Conservation (phyloP, 2,888 invertebrate genomes). For the Drosophila prolongata region DNA sequence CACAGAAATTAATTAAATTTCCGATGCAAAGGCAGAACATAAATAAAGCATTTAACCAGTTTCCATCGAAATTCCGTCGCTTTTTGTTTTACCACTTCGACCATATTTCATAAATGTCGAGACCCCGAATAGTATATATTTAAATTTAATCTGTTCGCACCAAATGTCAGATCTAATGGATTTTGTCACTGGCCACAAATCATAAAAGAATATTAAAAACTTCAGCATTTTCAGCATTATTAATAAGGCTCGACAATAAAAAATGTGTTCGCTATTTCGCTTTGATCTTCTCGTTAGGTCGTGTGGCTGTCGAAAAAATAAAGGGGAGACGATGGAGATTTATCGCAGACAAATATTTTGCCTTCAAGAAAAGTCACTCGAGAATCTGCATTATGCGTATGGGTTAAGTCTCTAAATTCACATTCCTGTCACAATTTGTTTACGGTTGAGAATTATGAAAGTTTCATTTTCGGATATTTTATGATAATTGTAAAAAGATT, state of each 20-base stretch:
- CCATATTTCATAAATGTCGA: conserved; percentile 15
- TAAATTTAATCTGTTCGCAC: conserved; percentile 75
- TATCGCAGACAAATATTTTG: conserved; percentile 73
- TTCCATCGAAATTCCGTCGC: neutral
- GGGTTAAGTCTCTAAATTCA: conserved; percentile 61
- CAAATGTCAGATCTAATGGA: conserved; percentile 77
- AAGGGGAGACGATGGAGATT: conserved; percentile 58
- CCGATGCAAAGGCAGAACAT: neutral
- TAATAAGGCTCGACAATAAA: conserved; percentile 70
- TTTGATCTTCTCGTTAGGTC: conserved; percentile 67
- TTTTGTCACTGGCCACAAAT: conserved; percentile 74
- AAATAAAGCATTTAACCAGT: conserved; percentile 15
- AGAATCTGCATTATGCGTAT: conserved; percentile 47
- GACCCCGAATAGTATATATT: conserved; percentile 46
- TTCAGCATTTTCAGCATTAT: conserved; percentile 62
- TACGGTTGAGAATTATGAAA: conserved; percentile 35
- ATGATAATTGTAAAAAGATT: conserved; percentile 36
- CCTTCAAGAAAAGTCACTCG: conserved; percentile 58
- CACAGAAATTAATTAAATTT: conserved; percentile 50
- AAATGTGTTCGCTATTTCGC: conserved; percentile 53
- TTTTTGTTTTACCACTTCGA: conserved; percentile 1
- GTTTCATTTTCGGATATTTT: conserved; percentile 28
- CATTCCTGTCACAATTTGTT: conserved; percentile 28
- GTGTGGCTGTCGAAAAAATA: conserved; percentile 71
- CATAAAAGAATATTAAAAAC: conserved; percentile 59